phyloP scores from a whole-genome alignment of 1,140 invertebrate species.

The Augochlora pura region DNA sequence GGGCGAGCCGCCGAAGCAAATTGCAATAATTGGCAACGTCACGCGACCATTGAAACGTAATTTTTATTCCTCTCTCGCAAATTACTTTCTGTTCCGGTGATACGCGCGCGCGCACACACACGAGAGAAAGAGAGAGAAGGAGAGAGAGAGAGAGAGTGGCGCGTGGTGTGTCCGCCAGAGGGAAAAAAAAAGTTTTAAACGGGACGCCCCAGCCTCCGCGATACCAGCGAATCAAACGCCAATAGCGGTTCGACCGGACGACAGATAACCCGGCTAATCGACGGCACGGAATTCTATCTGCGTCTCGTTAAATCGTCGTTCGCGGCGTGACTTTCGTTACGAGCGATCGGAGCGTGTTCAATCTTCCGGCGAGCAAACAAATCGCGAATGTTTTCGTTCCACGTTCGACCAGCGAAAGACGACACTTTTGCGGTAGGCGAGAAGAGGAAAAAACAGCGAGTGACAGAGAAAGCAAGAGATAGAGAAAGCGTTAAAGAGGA shows the following conservation, averaged over 20 bases:
- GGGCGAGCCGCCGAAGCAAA: constrained; percentile 20
- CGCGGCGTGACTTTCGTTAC: neutral
- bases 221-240: constrained; percentile 20
- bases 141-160: no score
- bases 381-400: no score
- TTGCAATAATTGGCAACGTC: constrained; percentile 41
- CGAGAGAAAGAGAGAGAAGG: no score
- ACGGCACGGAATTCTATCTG: constrained; percentile 49
- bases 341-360: no score
- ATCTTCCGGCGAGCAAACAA: no score
- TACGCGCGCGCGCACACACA: neutral
- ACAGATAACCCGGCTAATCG: constrained; percentile 46
- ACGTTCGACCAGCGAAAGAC: no score
- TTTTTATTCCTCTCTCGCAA: constrained; percentile 39
- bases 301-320: constrained; percentile 48
- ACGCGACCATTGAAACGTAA: constrained; percentile 42
- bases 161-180: no score
- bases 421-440: no score
- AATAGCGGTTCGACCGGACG: neutral
- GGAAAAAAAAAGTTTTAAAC: constrained; percentile 29
- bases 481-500: no score
- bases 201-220: neutral
- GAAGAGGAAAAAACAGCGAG: no score
- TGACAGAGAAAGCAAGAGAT: no score
- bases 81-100: constrained; percentile 8